Percentiles rank a stretch among this genome's conserved stretches.
phyloP scores from a whole-genome alignment of 2,113 vertebrate species.

The Puma concolor region DNA sequence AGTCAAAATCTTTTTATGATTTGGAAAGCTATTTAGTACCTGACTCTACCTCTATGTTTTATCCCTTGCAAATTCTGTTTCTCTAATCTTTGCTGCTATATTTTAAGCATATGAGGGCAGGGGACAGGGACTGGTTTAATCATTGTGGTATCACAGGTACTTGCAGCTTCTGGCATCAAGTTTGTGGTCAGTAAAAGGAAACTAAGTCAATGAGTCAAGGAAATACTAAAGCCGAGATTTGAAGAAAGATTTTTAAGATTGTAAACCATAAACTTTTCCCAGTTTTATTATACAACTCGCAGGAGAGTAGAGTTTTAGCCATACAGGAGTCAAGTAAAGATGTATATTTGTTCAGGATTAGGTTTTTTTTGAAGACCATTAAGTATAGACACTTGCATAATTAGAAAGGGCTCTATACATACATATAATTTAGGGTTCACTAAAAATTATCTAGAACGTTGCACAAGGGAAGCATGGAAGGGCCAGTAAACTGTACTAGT shows the following conservation, averaged over 20 bases:
- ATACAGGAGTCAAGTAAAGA: background rate
- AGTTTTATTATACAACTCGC: background rate
- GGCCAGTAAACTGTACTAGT: background rate
- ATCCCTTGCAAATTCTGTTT: background rate
- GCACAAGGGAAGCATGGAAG: background rate
- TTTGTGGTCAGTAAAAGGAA: background rate
- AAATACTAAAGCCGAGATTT: background rate
- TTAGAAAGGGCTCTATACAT: background rate
- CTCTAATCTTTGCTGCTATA: background rate
- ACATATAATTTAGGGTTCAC: background rate
- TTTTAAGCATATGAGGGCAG: background rate
- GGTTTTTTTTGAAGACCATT: background rate
- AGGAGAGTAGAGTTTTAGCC: background rate
- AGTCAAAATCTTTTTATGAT: background rate
- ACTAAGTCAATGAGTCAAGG: background rate
- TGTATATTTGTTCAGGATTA: background rate
- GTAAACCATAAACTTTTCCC: accelerated
- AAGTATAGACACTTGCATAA: background rate
- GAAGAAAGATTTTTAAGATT: background rate
- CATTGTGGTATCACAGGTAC: background rate
- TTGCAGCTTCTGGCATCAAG: background rate
- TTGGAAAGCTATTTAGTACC: background rate
- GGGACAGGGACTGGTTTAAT: background rate
- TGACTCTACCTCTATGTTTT: background rate
- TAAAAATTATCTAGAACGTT: background rate